Evolutionary conservation across 92 coral and sea anemone genomes (phyloP).

Genomic region (Actinostola sp.): DNA sequence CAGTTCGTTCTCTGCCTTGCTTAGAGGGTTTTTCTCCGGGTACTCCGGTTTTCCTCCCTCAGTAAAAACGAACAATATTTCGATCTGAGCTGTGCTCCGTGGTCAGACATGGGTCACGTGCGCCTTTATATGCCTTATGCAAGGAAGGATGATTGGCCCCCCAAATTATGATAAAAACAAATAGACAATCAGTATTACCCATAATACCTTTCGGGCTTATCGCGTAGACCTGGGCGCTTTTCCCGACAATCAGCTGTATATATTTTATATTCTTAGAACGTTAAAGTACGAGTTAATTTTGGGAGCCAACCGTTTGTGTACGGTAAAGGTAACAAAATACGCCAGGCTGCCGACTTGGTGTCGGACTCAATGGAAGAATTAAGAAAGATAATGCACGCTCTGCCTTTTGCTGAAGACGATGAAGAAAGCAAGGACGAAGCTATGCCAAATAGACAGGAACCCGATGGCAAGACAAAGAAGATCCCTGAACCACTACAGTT

Average conservation of each 20-base stretch:
- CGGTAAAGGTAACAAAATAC: slow-evolving; percentile 83
- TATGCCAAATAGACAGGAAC: not conserved
- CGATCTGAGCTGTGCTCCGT: too few relatives aligned
- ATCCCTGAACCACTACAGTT: slow-evolving; percentile 23
- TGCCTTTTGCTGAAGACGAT: slow-evolving; percentile 76
- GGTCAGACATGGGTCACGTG: too few relatives aligned
- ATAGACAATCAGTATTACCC: too few relatives aligned
- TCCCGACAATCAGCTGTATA: not conserved
- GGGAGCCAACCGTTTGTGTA: slow-evolving; percentile 80
- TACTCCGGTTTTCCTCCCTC: too few relatives aligned
- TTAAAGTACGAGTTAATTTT: slow-evolving; percentile 87
- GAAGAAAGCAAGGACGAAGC: slow-evolving; percentile 40
- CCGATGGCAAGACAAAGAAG: slow-evolving; percentile 5
- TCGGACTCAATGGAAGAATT: slow-evolving; percentile 83
- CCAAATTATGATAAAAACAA: too few relatives aligned
- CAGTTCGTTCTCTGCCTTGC: too few relatives aligned
- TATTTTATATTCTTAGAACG: slow-evolving; percentile 48
- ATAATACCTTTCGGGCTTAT: too few relatives aligned
- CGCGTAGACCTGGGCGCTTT: too few relatives aligned
- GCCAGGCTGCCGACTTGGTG: slow-evolving; percentile 77
- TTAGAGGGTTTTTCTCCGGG: too few relatives aligned
- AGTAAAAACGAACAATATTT: too few relatives aligned
- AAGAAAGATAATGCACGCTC: slow-evolving; percentile 57
- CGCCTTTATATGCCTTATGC: too few relatives aligned
- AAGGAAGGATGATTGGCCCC: too few relatives aligned